Evolutionary conservation across 53 echinoderm and acorn worm species (phyloP).

Genomic region (Antedon mediterranea): DNA sequence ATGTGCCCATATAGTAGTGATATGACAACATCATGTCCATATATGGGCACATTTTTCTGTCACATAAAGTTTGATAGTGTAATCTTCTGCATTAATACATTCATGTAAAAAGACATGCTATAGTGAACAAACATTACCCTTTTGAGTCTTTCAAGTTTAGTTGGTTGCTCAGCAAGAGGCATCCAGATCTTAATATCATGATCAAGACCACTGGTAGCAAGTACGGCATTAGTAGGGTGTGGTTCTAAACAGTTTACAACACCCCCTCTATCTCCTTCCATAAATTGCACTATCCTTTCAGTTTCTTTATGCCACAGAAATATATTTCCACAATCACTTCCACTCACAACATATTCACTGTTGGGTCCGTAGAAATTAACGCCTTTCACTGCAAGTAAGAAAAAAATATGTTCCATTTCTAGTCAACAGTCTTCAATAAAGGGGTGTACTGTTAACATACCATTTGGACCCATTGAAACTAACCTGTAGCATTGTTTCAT

Average conservation of each 20-base stretch:
- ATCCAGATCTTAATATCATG: constrained; percentile 95
- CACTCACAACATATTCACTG: constrained; percentile 87
- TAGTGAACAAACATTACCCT: constrained; percentile 20
- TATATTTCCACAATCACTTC: constrained; percentile 91
- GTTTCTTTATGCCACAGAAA: constrained; percentile 92
- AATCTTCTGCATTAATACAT: too few relatives aligned
- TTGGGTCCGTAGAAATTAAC: constrained; percentile 93
- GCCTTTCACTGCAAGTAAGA: constrained; percentile 83
- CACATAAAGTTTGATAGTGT: too few relatives aligned
- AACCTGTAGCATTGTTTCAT: too few relatives aligned
- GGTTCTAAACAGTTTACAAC: constrained; percentile 96
- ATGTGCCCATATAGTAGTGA: too few relatives aligned
- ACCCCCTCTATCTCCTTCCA: constrained; percentile 81
- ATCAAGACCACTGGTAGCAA: constrained; percentile 95
- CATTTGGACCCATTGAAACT: too few relatives aligned
- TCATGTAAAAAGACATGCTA: too few relatives aligned
- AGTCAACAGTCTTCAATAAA: too few relatives aligned
- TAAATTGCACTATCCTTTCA: constrained; percentile 77
- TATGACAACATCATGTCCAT: too few relatives aligned
- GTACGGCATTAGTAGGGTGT: constrained; percentile 56
- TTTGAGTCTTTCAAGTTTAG: constrained; percentile 52
- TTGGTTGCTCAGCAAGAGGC: constrained; percentile 46
- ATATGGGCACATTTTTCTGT: too few relatives aligned
- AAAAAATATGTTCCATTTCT: too few relatives aligned
- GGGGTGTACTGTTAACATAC: too few relatives aligned